Conservation (phyloP, 2,888 invertebrate species). For the Polyommatus icarus region DNA sequence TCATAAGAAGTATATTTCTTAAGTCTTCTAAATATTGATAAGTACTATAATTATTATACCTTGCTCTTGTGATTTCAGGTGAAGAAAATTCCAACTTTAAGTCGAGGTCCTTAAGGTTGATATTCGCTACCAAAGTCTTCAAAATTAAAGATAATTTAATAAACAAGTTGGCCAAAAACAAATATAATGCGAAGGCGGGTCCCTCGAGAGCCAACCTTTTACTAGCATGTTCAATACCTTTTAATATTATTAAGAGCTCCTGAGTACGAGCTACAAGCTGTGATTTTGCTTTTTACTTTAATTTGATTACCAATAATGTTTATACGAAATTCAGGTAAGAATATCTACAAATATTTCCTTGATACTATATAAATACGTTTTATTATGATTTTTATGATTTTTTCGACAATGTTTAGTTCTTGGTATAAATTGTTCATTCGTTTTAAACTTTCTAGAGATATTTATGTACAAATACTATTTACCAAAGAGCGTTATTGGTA, state of each 20-base stretch:
- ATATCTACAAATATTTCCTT: neutral
- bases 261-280: neutral
- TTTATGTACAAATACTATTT: too few species aligned
- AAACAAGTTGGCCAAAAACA: slow-evolving; percentile 14
- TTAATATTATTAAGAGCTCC: slow-evolving; percentile 23
- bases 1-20: too few species aligned
- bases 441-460: too few species aligned
- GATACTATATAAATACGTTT: too few species aligned
- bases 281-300: neutral
- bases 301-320: neutral
- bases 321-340: neutral
- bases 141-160: neutral
- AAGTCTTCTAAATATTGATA: neutral
- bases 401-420: too few species aligned
- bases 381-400: too few species aligned
- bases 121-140: neutral
- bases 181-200: neutral
- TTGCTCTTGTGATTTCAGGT: neutral
- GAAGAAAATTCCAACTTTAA: neutral
- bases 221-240: slow-evolving; percentile 21
- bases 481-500: too few species aligned
- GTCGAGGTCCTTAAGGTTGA: neutral
- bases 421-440: too few species aligned
- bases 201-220: slow-evolving; percentile 23
- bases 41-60: neutral